phyloP scores from a whole-genome alignment of 2,797 vertebrate species.

The Anableps anableps region DNA sequence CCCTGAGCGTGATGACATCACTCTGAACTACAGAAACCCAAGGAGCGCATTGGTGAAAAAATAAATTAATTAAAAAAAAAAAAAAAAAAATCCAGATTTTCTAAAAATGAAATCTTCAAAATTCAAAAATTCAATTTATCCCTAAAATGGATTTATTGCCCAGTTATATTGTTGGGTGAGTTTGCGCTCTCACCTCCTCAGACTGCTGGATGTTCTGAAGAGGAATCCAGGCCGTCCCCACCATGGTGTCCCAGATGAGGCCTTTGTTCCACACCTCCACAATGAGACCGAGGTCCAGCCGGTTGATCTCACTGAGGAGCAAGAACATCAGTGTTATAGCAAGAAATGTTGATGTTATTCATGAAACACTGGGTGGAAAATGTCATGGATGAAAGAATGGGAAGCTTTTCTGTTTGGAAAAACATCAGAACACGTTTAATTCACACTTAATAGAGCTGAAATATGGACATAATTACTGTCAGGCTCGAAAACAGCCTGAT shows the following conservation, averaged over 20 bases:
- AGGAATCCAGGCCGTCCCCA: conserved; percentile 95
- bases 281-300: conserved; percentile 93
- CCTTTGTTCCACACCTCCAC: conserved; percentile 99
- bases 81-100: too few relatives aligned
- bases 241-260: conserved; percentile 98
- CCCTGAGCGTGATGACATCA: too few relatives aligned
- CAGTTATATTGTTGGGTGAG: not conserved
- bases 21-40: too few relatives aligned
- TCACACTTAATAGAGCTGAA: conserved; percentile 21
- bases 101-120: too few relatives aligned
- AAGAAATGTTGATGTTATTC: not conserved
- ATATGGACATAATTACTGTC: conserved; percentile 27
- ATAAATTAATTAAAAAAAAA: too few relatives aligned
- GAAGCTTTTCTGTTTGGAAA: conserved; percentile 1
- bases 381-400: not conserved
- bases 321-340: conserved; percentile 6
- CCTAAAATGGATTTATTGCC: too few relatives aligned
- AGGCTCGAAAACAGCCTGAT: conserved; percentile 3
- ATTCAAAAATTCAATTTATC: too few relatives aligned
- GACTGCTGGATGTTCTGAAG: conserved; percentile 91
- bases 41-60: too few relatives aligned
- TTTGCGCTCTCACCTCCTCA: conserved; percentile 86
- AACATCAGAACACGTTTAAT: conserved; percentile 10
- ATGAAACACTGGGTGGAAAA: conserved; percentile 8
- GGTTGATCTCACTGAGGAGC: conserved; percentile 91